Conservation (phyloP, 2,888 invertebrate species). For the Heteropelma amictum region DNA sequence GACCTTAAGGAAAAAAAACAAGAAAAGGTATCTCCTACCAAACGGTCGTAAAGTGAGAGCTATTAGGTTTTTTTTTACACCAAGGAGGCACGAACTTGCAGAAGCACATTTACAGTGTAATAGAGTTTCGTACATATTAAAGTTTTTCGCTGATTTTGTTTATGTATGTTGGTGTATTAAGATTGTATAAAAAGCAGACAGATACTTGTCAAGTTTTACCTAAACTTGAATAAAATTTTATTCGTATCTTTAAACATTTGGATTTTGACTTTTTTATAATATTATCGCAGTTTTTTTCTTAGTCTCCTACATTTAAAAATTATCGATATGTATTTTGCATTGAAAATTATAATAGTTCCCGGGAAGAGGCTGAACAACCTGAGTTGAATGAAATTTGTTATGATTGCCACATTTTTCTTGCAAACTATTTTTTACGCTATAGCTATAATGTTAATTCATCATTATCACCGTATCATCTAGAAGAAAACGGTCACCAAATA, state of each 20-base stretch:
- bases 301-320: too few species aligned
- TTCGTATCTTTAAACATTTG: neutral
- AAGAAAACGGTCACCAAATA: too few species aligned
- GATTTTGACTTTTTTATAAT: too few species aligned
- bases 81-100: constrained; percentile 71
- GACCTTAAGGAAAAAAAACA: constrained; percentile 83
- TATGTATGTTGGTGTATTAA: constrained; percentile 21
- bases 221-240: neutral
- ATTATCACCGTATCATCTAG: neutral
- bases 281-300: too few species aligned
- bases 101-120: constrained; percentile 65
- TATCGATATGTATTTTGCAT: too few species aligned
- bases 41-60: constrained; percentile 62
- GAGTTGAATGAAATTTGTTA: too few species aligned
- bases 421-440: too few species aligned
- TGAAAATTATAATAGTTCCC: too few species aligned
- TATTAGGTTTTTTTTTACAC: constrained; percentile 56
- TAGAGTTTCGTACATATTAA: constrained; percentile 17
- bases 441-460: neutral
- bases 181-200: constrained; percentile 1
- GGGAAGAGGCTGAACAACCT: too few species aligned
- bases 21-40: constrained; percentile 75
- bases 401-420: too few species aligned
- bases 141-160: constrained; percentile 12
- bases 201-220: neutral